Evolutionary conservation across 2,888 invertebrate genomes (phyloP).

Genomic region (Protophormia terraenovae): DNA sequence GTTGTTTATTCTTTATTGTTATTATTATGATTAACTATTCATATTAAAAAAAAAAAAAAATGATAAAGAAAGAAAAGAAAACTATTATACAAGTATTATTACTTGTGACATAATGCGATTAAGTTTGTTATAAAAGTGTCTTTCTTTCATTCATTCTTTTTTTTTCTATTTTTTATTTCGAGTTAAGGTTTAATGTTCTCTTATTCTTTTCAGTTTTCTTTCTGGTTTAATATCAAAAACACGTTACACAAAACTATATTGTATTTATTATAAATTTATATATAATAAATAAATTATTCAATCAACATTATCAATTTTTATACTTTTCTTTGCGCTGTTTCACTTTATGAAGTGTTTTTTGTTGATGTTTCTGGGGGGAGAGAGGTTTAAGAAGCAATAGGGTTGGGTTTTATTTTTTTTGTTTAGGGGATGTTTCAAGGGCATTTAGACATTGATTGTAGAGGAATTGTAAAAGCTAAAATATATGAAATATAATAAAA

Average conservation of each 20-base stretch:
- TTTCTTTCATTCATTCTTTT: not conserved
- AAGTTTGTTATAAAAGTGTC: not conserved
- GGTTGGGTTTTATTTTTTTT: not conserved
- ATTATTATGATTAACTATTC: not conserved
- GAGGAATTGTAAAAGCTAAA: not conserved
- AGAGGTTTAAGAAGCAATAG: not conserved
- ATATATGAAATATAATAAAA: not conserved
- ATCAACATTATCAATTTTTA: slow-evolving; percentile 5
- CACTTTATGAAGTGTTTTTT: slow-evolving; percentile 10
- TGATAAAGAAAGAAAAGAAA: not conserved
- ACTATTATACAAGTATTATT: not conserved
- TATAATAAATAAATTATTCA: slow-evolving; percentile 38
- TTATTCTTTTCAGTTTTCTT: not conserved
- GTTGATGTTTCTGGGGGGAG: not conserved
- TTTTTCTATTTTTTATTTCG: not conserved
- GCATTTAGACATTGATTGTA: not conserved
- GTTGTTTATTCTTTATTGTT: not conserved
- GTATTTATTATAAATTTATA: not conserved
- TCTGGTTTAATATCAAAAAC: not conserved
- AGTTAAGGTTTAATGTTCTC: too few species aligned
- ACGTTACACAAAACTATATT: too few species aligned
- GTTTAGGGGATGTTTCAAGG: not conserved
- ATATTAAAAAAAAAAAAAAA: not conserved
- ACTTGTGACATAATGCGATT: not conserved
- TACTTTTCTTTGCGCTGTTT: not conserved